phyloP scores from a whole-genome alignment of 2,888 invertebrate species.

The Erebia epiphron region DNA sequence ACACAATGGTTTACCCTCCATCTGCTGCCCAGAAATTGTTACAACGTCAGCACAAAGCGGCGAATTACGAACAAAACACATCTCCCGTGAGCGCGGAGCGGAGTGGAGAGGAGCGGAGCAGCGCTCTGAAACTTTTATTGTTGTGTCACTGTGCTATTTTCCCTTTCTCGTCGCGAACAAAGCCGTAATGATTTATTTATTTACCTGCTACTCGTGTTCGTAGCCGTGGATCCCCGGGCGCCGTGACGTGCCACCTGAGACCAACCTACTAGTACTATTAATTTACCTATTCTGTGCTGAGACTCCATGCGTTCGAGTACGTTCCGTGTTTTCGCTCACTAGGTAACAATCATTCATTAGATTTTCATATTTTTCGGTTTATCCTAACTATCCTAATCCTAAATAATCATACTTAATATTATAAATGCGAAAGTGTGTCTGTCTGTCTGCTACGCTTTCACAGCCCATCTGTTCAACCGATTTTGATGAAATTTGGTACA shows the following conservation, averaged over 20 bases:
- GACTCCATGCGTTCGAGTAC: no score
- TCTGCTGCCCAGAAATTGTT: not conserved
- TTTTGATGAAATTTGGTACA: no score
- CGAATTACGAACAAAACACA: not conserved
- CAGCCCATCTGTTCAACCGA: no score
- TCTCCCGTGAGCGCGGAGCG: not conserved
- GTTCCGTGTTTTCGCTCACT: not conserved
- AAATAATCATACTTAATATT: no score
- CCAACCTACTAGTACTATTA: no score
- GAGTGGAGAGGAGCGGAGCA: not conserved
- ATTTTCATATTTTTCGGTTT: not conserved
- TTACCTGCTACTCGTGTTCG: not conserved
- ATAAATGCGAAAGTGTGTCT: no score
- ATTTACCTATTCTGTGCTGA: no score
- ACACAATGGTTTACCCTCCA: not conserved
- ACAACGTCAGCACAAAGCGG: constrained; percentile 5
- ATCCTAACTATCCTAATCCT: no score
- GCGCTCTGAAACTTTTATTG: not conserved
- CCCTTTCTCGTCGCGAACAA: not conserved
- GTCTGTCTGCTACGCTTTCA: no score
- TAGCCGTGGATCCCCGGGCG: not conserved
- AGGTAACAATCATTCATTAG: not conserved
- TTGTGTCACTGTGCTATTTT: not conserved
- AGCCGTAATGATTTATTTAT: not conserved
- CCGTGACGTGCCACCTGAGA: not conserved